These are phyloP conservation scores for Clarias pachynema DNA, from an alignment of 2,797 vertebrate species.

Conservation along the genomic window DNA sequence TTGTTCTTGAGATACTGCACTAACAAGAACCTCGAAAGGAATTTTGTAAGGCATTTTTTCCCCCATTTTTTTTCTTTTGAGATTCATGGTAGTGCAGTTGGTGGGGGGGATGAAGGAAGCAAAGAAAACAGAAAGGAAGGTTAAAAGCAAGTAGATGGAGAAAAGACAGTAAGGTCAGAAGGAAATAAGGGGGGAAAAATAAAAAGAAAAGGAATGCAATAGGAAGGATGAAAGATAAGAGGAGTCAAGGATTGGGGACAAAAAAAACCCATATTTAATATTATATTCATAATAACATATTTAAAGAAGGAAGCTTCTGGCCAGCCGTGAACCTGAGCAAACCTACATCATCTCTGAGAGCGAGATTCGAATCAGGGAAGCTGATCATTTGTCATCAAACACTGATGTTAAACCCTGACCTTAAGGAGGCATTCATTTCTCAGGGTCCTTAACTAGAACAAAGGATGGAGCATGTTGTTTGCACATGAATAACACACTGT, in stretches of 20 bases:
- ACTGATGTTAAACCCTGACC: neutral
- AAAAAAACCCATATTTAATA: too few relatives aligned
- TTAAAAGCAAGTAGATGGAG: too few relatives aligned
- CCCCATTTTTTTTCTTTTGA: too few relatives aligned
- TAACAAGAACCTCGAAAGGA: neutral
- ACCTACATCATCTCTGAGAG: neutral
- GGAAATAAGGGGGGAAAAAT: neutral
- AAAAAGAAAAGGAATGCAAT: neutral
- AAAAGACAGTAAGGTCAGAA: too few relatives aligned
- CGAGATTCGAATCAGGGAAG: neutral
- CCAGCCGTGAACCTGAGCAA: neutral
- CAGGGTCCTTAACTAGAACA: slow-evolving; percentile 10
- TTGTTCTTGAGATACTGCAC: neutral
- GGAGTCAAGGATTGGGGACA: too few relatives aligned
- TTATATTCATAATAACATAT: neutral
- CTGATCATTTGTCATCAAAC: neutral
- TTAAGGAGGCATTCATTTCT: neutral
- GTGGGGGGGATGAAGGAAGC: too few relatives aligned
- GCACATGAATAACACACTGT: neutral
- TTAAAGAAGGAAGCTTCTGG: neutral
- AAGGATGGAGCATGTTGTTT: neutral
- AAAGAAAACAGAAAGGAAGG: too few relatives aligned
- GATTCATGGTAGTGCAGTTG: too few relatives aligned
- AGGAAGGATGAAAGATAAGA: neutral
- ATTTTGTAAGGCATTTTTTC: too few relatives aligned